Conservation (phyloP, 2,113 vertebrate genomes). For the Cacatua alba region DNA sequence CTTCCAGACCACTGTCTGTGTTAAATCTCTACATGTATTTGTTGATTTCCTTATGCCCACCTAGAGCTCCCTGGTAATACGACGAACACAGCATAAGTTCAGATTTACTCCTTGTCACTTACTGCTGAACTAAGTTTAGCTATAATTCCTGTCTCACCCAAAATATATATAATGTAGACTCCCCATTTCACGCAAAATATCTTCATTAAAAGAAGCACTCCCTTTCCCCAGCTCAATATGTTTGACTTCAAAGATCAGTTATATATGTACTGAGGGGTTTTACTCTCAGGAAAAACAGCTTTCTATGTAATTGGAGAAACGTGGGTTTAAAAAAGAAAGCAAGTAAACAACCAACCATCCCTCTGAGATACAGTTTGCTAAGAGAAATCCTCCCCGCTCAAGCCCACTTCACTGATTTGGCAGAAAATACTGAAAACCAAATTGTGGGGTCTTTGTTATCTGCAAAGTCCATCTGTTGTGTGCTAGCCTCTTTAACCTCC, state of each 20-base stretch:
- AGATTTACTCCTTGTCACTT: background rate
- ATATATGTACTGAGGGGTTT: background rate
- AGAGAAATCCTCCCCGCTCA: background rate
- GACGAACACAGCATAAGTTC: background rate
- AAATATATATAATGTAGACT: background rate
- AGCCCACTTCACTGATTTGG: slow-evolving; percentile 24
- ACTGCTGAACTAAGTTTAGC: background rate
- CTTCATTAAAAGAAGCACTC: slow-evolving; percentile 6
- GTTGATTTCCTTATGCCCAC: background rate
- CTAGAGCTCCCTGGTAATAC: background rate
- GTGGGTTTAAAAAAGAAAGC: background rate
- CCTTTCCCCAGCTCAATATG: background rate
- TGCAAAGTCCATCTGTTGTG: slow-evolving; percentile 26
- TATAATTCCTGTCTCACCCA: background rate
- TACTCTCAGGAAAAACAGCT: slow-evolving; percentile 22
- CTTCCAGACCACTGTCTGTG: background rate
- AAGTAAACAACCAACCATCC: slow-evolving; percentile 32
- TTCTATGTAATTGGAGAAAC: slow-evolving; percentile 27
- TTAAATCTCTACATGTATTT: background rate
- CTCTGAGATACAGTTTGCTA: background rate
- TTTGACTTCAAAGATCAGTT: slow-evolving; percentile 31
- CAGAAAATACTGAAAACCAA: slow-evolving; percentile 47
- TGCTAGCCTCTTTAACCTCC: slow-evolving; percentile 16
- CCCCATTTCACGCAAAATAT: background rate
- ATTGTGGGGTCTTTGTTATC: slow-evolving; percentile 37